phyloP scores from a whole-genome alignment of 2,113 vertebrate species.

The Lepus timidus region DNA sequence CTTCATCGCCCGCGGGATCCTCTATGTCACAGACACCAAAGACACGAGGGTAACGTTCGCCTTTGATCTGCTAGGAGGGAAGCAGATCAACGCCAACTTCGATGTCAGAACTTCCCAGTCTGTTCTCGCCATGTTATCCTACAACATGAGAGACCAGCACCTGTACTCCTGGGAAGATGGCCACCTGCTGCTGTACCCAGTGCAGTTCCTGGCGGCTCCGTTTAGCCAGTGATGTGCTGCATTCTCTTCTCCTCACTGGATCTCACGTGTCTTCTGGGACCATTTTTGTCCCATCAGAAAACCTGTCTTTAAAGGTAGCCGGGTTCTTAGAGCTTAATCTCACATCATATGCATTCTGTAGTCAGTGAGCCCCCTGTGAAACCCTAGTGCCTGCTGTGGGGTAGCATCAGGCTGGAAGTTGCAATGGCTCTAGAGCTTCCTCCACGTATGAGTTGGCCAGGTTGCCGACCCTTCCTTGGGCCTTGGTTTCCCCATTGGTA shows the following conservation, averaged over 20 bases:
- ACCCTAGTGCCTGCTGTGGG: not conserved
- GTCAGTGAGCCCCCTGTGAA: not conserved
- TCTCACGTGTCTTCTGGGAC: not conserved
- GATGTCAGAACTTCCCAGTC: slow-evolving; percentile 91
- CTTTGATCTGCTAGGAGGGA: slow-evolving; percentile 93
- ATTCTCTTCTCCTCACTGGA: not conserved
- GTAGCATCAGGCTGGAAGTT: not conserved
- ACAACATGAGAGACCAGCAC: slow-evolving; percentile 92
- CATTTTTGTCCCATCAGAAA: not conserved
- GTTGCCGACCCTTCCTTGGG: not conserved
- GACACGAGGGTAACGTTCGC: slow-evolving; percentile 93
- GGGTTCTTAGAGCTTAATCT: not conserved
- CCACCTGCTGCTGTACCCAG: slow-evolving; percentile 91
- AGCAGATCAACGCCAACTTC: slow-evolving; percentile 92
- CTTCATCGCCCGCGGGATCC: slow-evolving; percentile 93
- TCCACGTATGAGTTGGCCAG: not conserved
- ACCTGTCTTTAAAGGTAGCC: not conserved
- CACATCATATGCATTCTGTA: not conserved
- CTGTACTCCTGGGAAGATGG: slow-evolving; percentile 96
- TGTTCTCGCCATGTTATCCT: slow-evolving; percentile 96
- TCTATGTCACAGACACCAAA: slow-evolving; percentile 96
- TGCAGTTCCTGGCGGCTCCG: slow-evolving; percentile 89
- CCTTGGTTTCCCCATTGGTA: not conserved
- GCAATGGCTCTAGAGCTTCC: not conserved
- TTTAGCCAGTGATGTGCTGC: not conserved